Conservation (phyloP, 2,113 vertebrate species). For the Lepus americanus region DNA sequence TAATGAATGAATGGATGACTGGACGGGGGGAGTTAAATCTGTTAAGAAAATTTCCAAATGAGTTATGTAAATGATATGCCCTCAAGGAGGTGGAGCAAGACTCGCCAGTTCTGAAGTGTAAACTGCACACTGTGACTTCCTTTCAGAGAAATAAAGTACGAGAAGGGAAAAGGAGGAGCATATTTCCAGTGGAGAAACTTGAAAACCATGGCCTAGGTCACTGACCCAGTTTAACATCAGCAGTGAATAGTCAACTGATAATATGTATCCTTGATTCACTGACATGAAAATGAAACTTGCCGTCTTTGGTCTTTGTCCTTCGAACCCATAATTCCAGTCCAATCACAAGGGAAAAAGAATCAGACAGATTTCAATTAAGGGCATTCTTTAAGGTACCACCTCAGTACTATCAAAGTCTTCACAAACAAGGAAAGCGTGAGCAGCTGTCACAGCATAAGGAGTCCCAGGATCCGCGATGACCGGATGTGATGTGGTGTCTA, state of each 20-base stretch:
- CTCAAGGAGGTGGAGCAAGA: neutral
- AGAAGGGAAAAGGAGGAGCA: fast-evolving
- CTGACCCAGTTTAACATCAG: neutral
- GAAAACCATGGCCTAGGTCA: neutral
- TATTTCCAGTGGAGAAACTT: neutral
- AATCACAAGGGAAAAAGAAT: neutral
- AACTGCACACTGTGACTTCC: neutral
- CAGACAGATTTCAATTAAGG: neutral
- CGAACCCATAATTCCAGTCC: neutral
- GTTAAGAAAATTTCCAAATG: neutral
- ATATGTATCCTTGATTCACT: neutral
- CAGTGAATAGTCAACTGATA: neutral
- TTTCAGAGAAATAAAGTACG: neutral
- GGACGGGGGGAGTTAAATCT: neutral
- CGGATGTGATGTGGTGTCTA: neutral
- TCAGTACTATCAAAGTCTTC: neutral
- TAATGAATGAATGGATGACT: neutral
- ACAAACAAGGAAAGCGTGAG: neutral
- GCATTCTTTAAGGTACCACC: neutral
- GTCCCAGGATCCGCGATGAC: neutral
- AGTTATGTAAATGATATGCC: neutral
- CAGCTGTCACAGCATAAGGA: neutral
- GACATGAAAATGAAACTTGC: neutral
- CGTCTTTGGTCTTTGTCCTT: neutral
- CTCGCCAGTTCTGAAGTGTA: no score